Evolutionary conservation across 1,140 invertebrate genomes (phyloP).

Genomic region (Habropoda laboriosa): DNA sequence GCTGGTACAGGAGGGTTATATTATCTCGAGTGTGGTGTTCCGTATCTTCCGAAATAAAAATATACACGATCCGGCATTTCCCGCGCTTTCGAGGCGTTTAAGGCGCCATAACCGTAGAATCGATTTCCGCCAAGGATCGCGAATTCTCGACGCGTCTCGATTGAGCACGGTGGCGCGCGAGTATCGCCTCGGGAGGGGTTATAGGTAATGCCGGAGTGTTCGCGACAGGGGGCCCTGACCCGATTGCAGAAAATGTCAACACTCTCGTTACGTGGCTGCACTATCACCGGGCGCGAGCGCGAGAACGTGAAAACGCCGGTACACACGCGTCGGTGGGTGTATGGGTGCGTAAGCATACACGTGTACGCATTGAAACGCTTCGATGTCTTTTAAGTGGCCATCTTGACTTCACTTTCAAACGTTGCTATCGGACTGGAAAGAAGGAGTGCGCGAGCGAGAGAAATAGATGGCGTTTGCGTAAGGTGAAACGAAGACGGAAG

Average conservation of each 20-base stretch:
- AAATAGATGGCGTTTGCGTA: neutral
- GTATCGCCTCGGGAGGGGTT: slow-evolving; percentile 71
- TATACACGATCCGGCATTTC: no score
- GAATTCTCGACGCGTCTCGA: neutral
- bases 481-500: slow-evolving; percentile 20
- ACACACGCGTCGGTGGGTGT: neutral
- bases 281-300: slow-evolving; percentile 60
- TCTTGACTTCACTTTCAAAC: slow-evolving; percentile 77
- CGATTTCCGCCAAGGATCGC: neutral
- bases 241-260: slow-evolving; percentile 82
- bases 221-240: slow-evolving; percentile 77
- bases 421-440: slow-evolving; percentile 31
- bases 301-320: slow-evolving; percentile 14
- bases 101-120: no score
- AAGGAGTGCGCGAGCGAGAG: neutral
- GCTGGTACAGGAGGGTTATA: no score
- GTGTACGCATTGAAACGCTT: slow-evolving; percentile 12
- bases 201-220: slow-evolving; percentile 71
- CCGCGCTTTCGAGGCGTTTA: no score
- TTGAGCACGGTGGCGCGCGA: slow-evolving; percentile 34
- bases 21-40: no score
- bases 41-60: no score
- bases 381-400: slow-evolving; percentile 70
- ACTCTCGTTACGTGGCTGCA: slow-evolving; percentile 73
- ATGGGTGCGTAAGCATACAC: slow-evolving; percentile 7